Conservation (phyloP, 2,113 vertebrate species). For the Dipodomys ordii region DNA sequence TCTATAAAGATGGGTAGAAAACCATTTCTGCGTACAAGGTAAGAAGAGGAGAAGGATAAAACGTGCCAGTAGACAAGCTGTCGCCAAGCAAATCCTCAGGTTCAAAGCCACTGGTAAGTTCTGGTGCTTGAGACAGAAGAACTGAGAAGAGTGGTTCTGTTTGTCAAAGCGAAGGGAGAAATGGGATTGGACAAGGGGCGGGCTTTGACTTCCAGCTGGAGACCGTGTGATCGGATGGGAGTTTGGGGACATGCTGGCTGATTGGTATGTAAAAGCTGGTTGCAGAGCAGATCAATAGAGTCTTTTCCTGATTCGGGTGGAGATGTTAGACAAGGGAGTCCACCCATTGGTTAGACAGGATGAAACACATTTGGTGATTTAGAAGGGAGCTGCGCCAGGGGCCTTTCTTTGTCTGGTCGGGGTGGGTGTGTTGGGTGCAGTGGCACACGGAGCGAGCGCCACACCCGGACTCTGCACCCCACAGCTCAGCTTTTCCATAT, state of each 20-base stretch:
- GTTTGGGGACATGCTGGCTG: too few species aligned
- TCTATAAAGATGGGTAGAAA: background rate
- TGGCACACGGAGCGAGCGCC: conserved; percentile 66
- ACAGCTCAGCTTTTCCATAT: conserved; percentile 60
- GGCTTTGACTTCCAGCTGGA: background rate
- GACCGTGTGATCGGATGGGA: background rate
- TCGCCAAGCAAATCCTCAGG: background rate
- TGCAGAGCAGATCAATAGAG: background rate
- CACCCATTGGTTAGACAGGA: conserved; percentile 51
- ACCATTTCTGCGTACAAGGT: background rate
- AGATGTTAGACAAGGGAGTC: background rate
- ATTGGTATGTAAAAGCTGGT: too few species aligned
- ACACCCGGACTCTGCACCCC: conserved; percentile 20
- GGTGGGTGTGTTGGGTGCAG: conserved; percentile 50
- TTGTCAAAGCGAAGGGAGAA: background rate
- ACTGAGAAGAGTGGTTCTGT: background rate
- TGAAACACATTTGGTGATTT: conserved; percentile 66
- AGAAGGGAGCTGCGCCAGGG: conserved; percentile 56
- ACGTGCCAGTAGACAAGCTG: background rate
- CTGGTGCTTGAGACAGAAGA: background rate
- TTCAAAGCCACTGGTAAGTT: background rate
- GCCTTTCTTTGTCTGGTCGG: conserved; percentile 60
- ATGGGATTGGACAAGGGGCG: background rate
- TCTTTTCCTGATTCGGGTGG: background rate
- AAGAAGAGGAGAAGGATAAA: background rate